Evolutionary conservation across 2,888 invertebrate species (phyloP).

Genomic region (Lasioglossum zephyrum): DNA sequence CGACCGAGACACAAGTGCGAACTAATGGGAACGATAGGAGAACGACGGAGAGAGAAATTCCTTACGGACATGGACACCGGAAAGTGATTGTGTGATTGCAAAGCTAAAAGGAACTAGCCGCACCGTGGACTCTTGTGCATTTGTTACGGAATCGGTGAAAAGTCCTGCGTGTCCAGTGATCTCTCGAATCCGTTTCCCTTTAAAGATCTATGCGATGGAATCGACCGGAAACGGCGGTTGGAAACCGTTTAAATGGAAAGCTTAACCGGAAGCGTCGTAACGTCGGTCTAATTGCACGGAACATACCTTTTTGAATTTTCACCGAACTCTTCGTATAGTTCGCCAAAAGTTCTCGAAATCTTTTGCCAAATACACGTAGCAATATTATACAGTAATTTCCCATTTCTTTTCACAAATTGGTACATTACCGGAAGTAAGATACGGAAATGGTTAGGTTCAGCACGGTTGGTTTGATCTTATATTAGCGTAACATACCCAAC

Average conservation of each 20-base stretch:
- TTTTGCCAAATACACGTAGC: background rate
- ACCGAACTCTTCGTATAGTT: background rate
- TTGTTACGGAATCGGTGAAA: conserved; percentile 34
- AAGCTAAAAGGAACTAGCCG: conserved; percentile 57
- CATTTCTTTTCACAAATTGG: background rate
- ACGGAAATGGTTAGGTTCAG: background rate
- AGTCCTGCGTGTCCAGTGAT: conserved; percentile 37
- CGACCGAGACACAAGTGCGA: conserved; percentile 51
- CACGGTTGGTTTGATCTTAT: conserved; percentile 11
- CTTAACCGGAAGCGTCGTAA: background rate
- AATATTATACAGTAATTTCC: background rate
- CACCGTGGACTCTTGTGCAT: conserved; percentile 43
- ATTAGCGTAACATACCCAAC: conserved; percentile 28
- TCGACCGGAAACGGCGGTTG: background rate
- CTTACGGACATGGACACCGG: conserved; percentile 20
- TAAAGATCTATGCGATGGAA: background rate
- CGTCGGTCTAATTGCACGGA: background rate
- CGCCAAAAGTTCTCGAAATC: background rate
- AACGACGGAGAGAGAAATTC: conserved; percentile 12
- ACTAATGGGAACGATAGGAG: conserved; percentile 17
- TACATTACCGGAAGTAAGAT: conserved; percentile 6
- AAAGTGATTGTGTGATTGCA: conserved; percentile 60
- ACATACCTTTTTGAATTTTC: background rate
- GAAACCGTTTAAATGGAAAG: background rate
- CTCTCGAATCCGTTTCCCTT: background rate